phyloP scores from a whole-genome alignment of 2,888 invertebrate genomes.

The Macrophya annulata region DNA sequence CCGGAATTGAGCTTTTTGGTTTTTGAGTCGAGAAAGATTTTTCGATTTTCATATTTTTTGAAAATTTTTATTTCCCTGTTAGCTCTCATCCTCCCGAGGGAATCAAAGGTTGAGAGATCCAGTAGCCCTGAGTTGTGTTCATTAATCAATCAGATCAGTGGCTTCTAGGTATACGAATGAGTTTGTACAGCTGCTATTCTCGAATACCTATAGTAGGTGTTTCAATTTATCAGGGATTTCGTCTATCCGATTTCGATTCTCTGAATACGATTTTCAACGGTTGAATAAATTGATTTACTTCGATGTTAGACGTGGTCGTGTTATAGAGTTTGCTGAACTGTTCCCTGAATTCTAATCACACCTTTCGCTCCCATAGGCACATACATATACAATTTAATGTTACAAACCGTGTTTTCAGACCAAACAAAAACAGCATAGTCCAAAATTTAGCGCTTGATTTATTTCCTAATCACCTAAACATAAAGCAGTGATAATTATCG shows the following conservation, averaged over 20 bases:
- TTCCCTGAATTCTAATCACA: slow-evolving; percentile 40
- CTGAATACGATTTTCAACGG: not conserved
- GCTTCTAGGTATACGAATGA: not conserved
- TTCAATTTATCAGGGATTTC: slow-evolving; percentile 39
- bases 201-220: slow-evolving; percentile 11
- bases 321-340: not conserved
- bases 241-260: not conserved
- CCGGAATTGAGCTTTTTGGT: not conserved
- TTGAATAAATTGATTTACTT: slow-evolving; percentile 23
- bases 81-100: not conserved
- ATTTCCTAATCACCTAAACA: not conserved
- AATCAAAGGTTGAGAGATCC: slow-evolving; percentile 7
- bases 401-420: not conserved
- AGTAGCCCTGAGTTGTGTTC: not conserved
- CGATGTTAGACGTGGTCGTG: not conserved
- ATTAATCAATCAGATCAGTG: not conserved
- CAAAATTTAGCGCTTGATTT: not conserved
- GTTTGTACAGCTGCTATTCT: not conserved
- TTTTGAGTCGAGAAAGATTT: not conserved
- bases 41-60: not conserved
- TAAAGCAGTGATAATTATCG: not conserved
- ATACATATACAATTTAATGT: not conserved
- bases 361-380: not conserved
- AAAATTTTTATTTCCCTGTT: not conserved
- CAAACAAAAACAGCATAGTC: not conserved